phyloP scores from a whole-genome alignment of 1,140 invertebrate genomes.

The Caerostris extrusa region DNA sequence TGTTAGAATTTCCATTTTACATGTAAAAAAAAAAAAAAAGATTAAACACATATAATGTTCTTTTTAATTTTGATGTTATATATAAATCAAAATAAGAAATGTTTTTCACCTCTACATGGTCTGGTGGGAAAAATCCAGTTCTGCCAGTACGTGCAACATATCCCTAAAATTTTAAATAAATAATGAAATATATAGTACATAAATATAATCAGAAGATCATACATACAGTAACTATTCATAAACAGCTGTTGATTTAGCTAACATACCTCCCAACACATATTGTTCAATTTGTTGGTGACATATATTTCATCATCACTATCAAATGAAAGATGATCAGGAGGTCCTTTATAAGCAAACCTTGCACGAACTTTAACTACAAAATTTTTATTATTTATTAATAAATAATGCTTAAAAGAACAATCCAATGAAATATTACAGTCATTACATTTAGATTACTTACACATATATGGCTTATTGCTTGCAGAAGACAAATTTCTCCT shows the following conservation, averaged over 20 bases:
- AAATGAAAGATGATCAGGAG: conserved; percentile 78
- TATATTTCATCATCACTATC: conserved; percentile 78
- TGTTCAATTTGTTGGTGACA: conserved; percentile 78
- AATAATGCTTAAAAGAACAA: background rate
- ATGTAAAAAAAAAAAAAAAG: background rate
- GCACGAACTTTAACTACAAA: conserved; percentile 73
- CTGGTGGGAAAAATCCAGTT: conserved; percentile 79
- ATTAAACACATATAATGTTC: background rate
- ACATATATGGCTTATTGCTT: conserved; percentile 68
- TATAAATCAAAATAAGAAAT: background rate
- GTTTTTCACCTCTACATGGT: conserved; percentile 77
- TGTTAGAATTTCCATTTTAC: background rate
- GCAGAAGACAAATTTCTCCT: conserved; percentile 55
- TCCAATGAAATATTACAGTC: too few species aligned
- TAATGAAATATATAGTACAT: background rate
- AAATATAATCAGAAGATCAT: background rate
- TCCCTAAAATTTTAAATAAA: conserved; percentile 74
- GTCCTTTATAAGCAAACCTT: conserved; percentile 70
- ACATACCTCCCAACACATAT: conserved; percentile 78
- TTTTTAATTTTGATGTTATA: background rate
- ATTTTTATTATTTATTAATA: too few species aligned
- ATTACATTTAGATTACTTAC: conserved; percentile 16
- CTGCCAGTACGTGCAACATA: conserved; percentile 78
- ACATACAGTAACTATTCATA: too few species aligned
- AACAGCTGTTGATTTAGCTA: background rate